Percentiles rank a stretch among this genome's conserved stretches.
phyloP scores from a whole-genome alignment of 1,140 invertebrate genomes.

The Teleogryllus occipitalis region DNA sequence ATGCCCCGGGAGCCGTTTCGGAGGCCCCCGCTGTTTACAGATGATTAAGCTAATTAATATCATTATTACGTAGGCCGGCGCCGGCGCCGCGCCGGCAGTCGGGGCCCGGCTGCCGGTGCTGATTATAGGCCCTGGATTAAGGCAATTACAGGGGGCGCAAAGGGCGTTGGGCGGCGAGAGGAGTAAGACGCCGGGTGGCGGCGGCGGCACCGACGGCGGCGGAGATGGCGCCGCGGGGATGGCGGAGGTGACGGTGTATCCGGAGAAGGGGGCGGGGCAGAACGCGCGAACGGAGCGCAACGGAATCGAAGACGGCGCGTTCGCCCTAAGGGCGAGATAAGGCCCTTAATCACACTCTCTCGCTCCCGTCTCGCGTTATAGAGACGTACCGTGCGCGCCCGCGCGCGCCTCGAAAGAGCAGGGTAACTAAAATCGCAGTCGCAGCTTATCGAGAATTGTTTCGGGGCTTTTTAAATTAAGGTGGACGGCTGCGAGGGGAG shows the following conservation, averaged over 20 bases:
- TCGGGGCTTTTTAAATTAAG: not conserved
- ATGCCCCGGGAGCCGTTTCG: not conserved
- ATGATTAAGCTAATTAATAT: conserved; percentile 6
- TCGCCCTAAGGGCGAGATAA: not conserved
- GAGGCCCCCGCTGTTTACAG: not conserved
- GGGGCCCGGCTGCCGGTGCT: not conserved
- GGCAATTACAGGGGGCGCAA: not conserved
- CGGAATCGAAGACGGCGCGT: not conserved
- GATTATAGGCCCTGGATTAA: conserved; percentile 1
- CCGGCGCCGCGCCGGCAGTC: not conserved
- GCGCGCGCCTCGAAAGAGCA: not conserved
- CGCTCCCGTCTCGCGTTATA: too few species aligned
- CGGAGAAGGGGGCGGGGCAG: too few species aligned
- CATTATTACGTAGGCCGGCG: not conserved
- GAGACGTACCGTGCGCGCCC: too few species aligned
- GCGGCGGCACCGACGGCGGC: too few species aligned
- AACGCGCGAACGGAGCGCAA: too few species aligned
- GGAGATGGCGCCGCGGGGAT: too few species aligned
- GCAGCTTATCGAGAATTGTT: not conserved
- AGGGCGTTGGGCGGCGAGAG: not conserved
- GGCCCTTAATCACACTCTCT: not conserved
- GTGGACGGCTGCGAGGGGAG: not conserved
- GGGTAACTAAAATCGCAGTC: not conserved
- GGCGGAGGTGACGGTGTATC: too few species aligned
- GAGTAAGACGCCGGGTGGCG: not conserved